Conservation (phyloP, 2,113 vertebrate genomes). For the Osmerus mordax region DNA sequence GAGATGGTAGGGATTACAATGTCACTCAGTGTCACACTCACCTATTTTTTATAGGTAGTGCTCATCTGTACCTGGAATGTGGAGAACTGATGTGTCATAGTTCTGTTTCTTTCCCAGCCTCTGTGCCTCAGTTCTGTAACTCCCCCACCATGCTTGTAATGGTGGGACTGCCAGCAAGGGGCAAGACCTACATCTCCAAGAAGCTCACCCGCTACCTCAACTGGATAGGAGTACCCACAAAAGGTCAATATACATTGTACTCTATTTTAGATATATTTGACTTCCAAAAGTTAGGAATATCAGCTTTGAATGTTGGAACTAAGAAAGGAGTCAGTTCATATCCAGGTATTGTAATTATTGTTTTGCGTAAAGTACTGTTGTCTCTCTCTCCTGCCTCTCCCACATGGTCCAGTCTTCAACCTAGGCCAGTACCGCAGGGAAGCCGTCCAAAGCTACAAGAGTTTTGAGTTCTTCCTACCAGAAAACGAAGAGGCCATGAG, state of each 20-base stretch:
- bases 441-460: constrained; percentile 82
- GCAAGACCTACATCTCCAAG: constrained; percentile 89
- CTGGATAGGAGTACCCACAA: constrained; percentile 87
- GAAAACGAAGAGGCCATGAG: constrained; percentile 85
- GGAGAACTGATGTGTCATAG: not conserved
- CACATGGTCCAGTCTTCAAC: constrained; percentile 78
- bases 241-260: constrained; percentile 65
- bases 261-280: no score
- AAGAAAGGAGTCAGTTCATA: not conserved
- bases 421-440: constrained; percentile 89
- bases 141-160: constrained; percentile 88
- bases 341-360: not conserved
- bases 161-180: constrained; percentile 87
- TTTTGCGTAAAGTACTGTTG: not conserved
- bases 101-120: constrained; percentile 66
- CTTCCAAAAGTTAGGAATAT: no score
- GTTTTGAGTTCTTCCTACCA: constrained; percentile 84
- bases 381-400: not conserved
- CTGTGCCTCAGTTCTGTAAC: constrained; percentile 87
- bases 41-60: not conserved
- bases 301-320: not conserved
- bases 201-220: constrained; percentile 91
- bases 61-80: not conserved
- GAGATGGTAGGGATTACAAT: constrained; percentile 23
- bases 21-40: not conserved